Base-by-base conservation (phyloP, 2,888 invertebrate species). In the Drosophila mimica region DNA sequence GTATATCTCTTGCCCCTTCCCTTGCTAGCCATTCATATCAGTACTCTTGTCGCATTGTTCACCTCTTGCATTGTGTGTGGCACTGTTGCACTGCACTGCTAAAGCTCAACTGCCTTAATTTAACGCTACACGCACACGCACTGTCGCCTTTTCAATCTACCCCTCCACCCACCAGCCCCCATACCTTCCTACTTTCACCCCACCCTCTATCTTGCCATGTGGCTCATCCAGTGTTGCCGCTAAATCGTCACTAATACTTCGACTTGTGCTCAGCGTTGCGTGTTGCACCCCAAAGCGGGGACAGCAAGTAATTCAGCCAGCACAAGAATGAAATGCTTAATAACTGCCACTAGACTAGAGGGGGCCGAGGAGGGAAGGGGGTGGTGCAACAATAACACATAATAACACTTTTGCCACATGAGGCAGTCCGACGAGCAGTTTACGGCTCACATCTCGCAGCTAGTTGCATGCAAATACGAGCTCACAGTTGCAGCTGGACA, bases 161-260 rank as follows among this genome's bases (percentile, higher is more conserved):
- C 40, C 20, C n/a, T 9, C 11, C 17, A n/a, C 7, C 13, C 0
- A 0, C 25, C 25, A 25, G 25, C 25, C n/a, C 20, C 13, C 48
- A 25, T 25, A 25, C 25, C 7, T 11, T 15, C 5, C 9, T 40
- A 11, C 9, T 20, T 25, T 30, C 5, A 30, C 15, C 1, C 5
- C n/a, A 4, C 0, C 2, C 46, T 13, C 1, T 8, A 49, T 5
- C 34, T 31, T 4, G 9, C 31, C 11, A 38, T 43, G 43, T 20
- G 40, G 40, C 62, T 30, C 31, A 49, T 57, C 51, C 58, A 63
- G 64, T 67, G 49, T 49, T 74, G 67, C 59, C 69, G 82, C 79
- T 82, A 88, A 86, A 89, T 88, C 87, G 86, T 81, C 89, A 82
- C 88, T 89, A 89, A 88, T 89, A 80, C 79, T 82, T 66, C 83